Percentiles rank a stretch among this genome's conserved stretches.
These are phyloP conservation scores for Lepisosteus osseus DNA, from an alignment of 2,113 vertebrate species.

Conservation along the genomic window DNA sequence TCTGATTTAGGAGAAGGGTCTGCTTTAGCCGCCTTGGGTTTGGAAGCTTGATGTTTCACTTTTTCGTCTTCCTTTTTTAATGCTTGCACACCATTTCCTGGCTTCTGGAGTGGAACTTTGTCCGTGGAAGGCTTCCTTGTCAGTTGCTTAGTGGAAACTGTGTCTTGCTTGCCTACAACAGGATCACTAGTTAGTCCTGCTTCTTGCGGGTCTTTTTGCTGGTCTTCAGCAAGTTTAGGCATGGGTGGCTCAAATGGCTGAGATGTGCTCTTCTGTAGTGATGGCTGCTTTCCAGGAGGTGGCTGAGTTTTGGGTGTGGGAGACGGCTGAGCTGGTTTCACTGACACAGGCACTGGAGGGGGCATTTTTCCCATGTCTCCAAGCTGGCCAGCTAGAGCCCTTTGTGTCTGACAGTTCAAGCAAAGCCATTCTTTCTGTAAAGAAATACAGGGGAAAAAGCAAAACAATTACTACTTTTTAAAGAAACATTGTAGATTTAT, in stretches of 20 bases:
- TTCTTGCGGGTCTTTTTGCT: conserved; percentile 15
- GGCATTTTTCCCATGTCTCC: conserved; percentile 70
- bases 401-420: conserved; percentile 91
- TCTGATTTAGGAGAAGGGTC: conserved; percentile 6
- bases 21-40: conserved; percentile 31
- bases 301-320: conserved; percentile 44
- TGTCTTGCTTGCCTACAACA: conserved; percentile 42
- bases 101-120: conserved; percentile 33
- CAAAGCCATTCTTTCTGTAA: conserved; percentile 92
- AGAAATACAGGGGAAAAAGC: background rate
- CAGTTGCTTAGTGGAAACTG: conserved; percentile 41
- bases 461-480: background rate
- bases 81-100: conserved; percentile 23
- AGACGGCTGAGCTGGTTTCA: conserved; percentile 57
- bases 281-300: conserved; percentile 35
- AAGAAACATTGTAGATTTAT: no score
- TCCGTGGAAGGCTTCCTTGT: conserved; percentile 42
- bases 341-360: conserved; percentile 49
- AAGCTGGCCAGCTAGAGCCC: conserved; percentile 81
- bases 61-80: conserved; percentile 27
- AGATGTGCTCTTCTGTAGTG: conserved; percentile 42
- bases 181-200: conserved; percentile 11
- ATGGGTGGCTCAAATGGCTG: background rate
- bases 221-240: conserved; percentile 50
- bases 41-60: conserved; percentile 26